Conservation (phyloP, 1,140 invertebrate genomes). For the Cydia strobilella region DNA sequence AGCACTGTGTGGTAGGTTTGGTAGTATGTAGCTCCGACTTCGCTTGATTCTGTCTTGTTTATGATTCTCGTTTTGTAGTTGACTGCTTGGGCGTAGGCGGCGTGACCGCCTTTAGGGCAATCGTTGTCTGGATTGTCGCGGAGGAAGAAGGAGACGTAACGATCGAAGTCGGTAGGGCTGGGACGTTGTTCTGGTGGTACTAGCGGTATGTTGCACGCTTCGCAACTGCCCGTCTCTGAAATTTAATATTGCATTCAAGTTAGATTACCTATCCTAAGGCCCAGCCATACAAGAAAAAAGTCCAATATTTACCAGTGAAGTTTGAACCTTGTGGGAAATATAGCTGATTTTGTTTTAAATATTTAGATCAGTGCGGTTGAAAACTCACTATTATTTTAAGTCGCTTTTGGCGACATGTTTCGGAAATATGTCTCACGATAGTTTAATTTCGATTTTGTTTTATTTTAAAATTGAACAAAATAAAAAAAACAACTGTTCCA, state of each 20-base stretch:
- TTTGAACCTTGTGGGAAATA: no score
- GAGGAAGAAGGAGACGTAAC: constrained; percentile 93
- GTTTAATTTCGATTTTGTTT: no score
- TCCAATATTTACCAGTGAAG: no score
- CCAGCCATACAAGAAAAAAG: no score
- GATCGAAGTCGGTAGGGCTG: constrained; percentile 84
- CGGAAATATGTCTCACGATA: no score
- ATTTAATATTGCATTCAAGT: neutral
- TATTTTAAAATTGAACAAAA: no score
- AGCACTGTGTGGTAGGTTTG: constrained; percentile 98
- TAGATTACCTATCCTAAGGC: no score
- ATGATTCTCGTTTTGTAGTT: constrained; percentile 74
- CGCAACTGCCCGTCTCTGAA: constrained; percentile 37
- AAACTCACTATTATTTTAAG: no score
- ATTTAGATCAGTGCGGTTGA: no score
- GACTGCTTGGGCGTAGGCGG: constrained; percentile 88
- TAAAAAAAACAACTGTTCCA: no score
- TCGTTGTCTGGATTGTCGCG: constrained; percentile 91
- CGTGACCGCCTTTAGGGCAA: constrained; percentile 94
- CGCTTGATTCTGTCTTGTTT: constrained; percentile 65
- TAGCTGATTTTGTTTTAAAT: no score
- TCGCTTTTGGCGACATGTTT: no score
- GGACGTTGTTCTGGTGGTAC: constrained; percentile 81
- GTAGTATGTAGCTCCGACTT: constrained; percentile 90
- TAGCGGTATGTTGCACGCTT: constrained; percentile 75